Evolutionary conservation across 1,140 invertebrate species (phyloP), one percentile per base, ranked within the genome.

Genomic region (Hypsibius dujardini): DNA sequence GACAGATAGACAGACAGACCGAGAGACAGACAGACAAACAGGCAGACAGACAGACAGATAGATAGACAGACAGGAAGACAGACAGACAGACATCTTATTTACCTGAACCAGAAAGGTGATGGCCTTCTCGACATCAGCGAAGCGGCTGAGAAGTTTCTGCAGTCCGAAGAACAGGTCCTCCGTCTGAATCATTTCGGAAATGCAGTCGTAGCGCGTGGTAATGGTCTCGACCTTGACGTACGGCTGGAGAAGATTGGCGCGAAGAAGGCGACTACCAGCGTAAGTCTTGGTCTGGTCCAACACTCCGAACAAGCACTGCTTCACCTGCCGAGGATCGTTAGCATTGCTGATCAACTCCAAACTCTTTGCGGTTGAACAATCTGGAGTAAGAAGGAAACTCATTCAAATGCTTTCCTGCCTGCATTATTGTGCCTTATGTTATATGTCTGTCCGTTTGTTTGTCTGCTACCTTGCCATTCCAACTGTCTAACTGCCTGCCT

Each of bases 201-300:
- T 84, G 71, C 86, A 86, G 74, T 87, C 83, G 62, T 88, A 82
- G 60, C 90, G 81, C 1, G 83, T 79, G 72, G 83, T 79, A 70
- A 93, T 90, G 0, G 85, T 81, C 2, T 82, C 75, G 72, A 82
- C 74, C 72, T 87, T 83, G 12, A 42, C 45, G 42, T 14, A 67
- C 1, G 90, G 90, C 77, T 93, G 89, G n/a, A 94, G 80, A 72
- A 94, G 86, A 46, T 85, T 85, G 1, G 88, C 86, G 71, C 91
- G 79, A 2, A 96, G 80, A 1, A 87, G 80, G 72, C 89, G 80
- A 46, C 85, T 81, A 1, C 92, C 92, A 59, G 87, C 85, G 62
- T 82, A 79, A 1, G 92, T 95, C 59, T 85, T 84, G 69, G 89
- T 92, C 69, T 85, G 82, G 75, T 93, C 88, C 15, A 95, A 76